Evolutionary conservation across 2,888 invertebrate species (phyloP).

Genomic region (Tenthredo distinguenda): DNA sequence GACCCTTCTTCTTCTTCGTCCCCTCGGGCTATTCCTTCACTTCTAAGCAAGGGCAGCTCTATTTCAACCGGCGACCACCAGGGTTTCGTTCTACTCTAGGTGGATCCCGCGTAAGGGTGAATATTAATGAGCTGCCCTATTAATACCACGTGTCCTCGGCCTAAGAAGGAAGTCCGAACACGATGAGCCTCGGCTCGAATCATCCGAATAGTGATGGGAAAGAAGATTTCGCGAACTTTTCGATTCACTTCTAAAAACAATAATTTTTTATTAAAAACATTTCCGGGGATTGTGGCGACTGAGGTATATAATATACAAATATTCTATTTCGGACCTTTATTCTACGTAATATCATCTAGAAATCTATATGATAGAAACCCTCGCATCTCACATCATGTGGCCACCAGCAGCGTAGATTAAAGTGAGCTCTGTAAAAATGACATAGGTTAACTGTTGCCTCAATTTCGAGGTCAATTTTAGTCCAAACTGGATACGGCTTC

Average conservation of each 20-base stretch:
- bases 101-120: constrained; percentile 39
- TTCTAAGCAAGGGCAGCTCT: background rate
- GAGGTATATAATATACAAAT: too few species aligned
- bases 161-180: constrained; percentile 11
- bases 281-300: too few species aligned
- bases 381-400: too few species aligned
- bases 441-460: too few species aligned
- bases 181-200: constrained; percentile 7
- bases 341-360: too few species aligned
- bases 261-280: too few species aligned
- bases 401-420: too few species aligned
- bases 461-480: too few species aligned
- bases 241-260: background rate
- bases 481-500: too few species aligned
- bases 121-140: constrained; percentile 48
- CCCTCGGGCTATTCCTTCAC: background rate
- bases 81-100: background rate
- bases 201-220: constrained; percentile 8
- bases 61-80: constrained; percentile 8
- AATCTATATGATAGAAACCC: too few species aligned
- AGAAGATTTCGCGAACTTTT: background rate
- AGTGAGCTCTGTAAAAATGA: too few species aligned
- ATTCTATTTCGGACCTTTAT: too few species aligned
- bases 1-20: background rate
- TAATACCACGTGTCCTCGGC: constrained; percentile 38